Evolutionary conservation across 2,888 invertebrate species (phyloP).

Genomic region (Drosophila pseudotalamancana): DNA sequence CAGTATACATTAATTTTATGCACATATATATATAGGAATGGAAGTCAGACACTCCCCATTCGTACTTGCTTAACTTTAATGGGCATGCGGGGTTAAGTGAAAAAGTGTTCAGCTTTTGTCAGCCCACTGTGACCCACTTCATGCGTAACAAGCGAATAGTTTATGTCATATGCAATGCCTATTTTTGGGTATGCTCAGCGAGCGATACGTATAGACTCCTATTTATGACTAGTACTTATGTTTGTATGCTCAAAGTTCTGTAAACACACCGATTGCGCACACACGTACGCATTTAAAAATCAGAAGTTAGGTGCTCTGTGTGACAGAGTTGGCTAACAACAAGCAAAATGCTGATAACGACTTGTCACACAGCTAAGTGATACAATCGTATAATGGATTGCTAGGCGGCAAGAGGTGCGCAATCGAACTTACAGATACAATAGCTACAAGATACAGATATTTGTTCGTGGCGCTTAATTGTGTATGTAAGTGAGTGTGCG

Average conservation of each 20-base stretch:
- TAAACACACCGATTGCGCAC: constrained; percentile 56
- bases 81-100: constrained; percentile 51
- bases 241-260: constrained; percentile 41
- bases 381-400: background rate
- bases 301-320: background rate
- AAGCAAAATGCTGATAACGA: constrained; percentile 22
- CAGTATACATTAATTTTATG: no score
- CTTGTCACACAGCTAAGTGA: constrained; percentile 8
- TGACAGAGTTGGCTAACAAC: constrained; percentile 4
- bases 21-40: no score
- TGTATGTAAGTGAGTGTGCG: constrained; percentile 11
- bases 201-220: constrained; percentile 36
- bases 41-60: background rate
- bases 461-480: constrained; percentile 23
- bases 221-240: constrained; percentile 38
- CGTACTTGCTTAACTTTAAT: constrained; percentile 41
- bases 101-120: constrained; percentile 35
- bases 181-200: constrained; percentile 52
- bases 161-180: constrained; percentile 63
- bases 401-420: constrained; percentile 2
- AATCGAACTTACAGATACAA: constrained; percentile 22
- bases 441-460: constrained; percentile 21
- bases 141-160: constrained; percentile 18
- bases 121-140: constrained; percentile 10
- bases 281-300: background rate